Percentiles rank a stretch among this genome's conserved stretches.
These are phyloP conservation scores for Aspidoscelis tigris DNA, from an alignment of 2,113 vertebrate species.

Conservation along the genomic window DNA sequence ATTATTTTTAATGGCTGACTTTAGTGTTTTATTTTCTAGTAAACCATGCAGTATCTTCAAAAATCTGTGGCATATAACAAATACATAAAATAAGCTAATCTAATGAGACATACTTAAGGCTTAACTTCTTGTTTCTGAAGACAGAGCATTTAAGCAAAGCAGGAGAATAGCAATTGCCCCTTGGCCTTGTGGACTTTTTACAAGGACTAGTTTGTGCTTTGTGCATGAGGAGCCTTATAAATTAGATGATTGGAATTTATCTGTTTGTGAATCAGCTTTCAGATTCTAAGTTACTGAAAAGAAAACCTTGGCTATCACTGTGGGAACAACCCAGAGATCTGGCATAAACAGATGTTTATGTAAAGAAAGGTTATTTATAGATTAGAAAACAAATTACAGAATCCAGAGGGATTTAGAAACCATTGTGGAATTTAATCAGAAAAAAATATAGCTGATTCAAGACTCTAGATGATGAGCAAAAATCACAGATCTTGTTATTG, in stretches of 20 bases:
- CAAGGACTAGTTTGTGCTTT: not conserved
- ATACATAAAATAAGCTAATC: too few relatives aligned
- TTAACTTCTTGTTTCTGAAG: not conserved
- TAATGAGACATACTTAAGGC: not conserved
- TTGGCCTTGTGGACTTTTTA: not conserved
- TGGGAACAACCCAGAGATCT: not conserved
- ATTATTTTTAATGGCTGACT: too few relatives aligned
- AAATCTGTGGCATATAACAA: too few relatives aligned
- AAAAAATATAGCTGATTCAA: conserved; percentile 23
- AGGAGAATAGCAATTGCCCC: not conserved
- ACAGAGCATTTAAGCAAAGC: not conserved
- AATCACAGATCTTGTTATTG: not conserved
- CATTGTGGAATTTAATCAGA: conserved; percentile 42
- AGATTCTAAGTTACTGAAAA: not conserved
- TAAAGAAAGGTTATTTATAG: conserved; percentile 13
- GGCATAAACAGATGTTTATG: conserved; percentile 6
- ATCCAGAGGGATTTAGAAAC: conserved; percentile 24
- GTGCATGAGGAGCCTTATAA: not conserved
- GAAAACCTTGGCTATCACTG: not conserved
- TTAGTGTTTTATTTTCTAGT: too few relatives aligned
- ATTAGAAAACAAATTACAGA: conserved; percentile 32
- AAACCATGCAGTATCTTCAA: too few relatives aligned
- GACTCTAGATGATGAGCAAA: not conserved
- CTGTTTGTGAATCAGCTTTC: not conserved
- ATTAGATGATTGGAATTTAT: not conserved